Conservation (phyloP, 1,140 invertebrate genomes). For the Aradophagus sp. region DNA sequence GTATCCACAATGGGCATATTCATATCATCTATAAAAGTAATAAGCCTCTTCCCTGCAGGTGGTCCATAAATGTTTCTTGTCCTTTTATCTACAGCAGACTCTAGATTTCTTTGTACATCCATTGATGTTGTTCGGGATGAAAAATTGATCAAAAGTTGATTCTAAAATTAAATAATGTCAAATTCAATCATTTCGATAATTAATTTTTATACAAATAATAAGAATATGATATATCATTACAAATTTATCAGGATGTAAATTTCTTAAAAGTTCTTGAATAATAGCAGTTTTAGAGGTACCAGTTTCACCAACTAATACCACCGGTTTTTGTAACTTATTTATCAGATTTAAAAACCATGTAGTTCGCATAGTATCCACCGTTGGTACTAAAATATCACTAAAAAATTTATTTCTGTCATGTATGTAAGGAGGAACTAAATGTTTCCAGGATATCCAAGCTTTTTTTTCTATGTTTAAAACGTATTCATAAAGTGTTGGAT, state of each 20-base stretch:
- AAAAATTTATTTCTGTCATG: constrained; percentile 84
- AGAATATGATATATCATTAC: constrained; percentile 71
- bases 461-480: constrained; percentile 80
- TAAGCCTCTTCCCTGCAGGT: constrained; percentile 87
- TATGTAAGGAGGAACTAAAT: constrained; percentile 83
- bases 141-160: constrained; percentile 89
- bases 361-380: constrained; percentile 87
- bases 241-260: constrained; percentile 80
- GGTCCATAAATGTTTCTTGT: constrained; percentile 94
- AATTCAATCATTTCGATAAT: no score
- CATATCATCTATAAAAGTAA: constrained; percentile 94
- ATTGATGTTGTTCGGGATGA: constrained; percentile 91
- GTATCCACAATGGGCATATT: constrained; percentile 93
- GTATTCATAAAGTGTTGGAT: constrained; percentile 86
- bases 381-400: constrained; percentile 92
- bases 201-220: no score
- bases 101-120: constrained; percentile 90
- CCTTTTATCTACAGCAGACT: constrained; percentile 89
- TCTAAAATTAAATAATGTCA: no score
- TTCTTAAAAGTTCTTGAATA: constrained; percentile 86
- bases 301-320: constrained; percentile 89
- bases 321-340: constrained; percentile 84
- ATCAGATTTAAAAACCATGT: constrained; percentile 87
- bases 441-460: constrained; percentile 89
- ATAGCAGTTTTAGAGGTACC: constrained; percentile 94